These are phyloP conservation scores for Grammomys surdaster DNA, from an alignment of 2,113 vertebrate genomes.

Conservation along the genomic window DNA sequence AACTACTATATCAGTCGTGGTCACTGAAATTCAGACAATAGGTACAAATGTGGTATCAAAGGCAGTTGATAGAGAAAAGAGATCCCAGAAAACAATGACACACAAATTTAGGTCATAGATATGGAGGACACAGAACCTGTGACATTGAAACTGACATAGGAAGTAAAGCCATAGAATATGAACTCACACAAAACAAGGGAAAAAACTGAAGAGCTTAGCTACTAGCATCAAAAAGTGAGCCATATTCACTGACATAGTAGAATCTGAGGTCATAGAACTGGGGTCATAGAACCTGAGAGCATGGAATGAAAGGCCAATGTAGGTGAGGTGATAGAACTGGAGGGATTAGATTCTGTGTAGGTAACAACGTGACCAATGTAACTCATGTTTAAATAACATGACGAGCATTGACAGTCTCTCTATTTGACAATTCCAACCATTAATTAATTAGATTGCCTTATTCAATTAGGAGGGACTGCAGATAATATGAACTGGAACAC, in stretches of 20 bases:
- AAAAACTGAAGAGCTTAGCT: neutral
- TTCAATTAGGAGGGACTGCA: too few species aligned
- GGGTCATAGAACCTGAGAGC: neutral
- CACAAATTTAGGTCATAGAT: neutral
- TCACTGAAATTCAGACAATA: neutral
- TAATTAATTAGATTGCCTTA: neutral
- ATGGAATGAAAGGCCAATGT: neutral
- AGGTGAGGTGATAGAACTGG: neutral
- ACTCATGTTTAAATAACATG: neutral
- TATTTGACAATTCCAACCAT: neutral
- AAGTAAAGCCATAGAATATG: neutral
- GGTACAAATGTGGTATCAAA: neutral
- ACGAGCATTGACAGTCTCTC: neutral
- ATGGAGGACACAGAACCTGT: neutral
- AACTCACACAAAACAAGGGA: neutral
- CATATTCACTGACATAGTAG: neutral
- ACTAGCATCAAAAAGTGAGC: neutral
- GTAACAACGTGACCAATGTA: neutral
- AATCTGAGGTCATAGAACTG: neutral
- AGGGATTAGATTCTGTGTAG: neutral
- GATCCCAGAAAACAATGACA: neutral
- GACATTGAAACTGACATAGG: neutral
- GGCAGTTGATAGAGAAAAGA: neutral
- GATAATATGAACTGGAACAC: neutral
- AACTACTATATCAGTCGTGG: neutral